Base-by-base conservation (phyloP, 2,888 invertebrate genomes). In the Tetragonisca angustula region DNA sequence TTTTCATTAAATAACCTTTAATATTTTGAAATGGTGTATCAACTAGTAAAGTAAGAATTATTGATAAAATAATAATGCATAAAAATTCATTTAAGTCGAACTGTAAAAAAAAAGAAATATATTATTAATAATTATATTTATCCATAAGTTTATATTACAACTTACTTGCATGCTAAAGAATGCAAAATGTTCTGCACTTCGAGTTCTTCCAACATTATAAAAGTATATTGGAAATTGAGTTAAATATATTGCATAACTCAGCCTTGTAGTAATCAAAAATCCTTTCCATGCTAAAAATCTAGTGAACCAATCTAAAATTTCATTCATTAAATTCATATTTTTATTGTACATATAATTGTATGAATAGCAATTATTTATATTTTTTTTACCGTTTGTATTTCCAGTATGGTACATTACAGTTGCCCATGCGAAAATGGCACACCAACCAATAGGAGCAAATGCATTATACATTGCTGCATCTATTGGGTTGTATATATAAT, bases 181-280 rank as follows among this genome's bases (percentile, higher is more conserved):
- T 72, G 95, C 95, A 88, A 96, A 96, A 84, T 96, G 95, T 83
- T 96, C 95, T 0, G 96, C 93, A 87, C 95, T 95, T 90, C 96
- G 95, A 61, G 95, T 95, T 75, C 95, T 95, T 4, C 97, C 97
- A 54, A 97, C 96, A 90, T 97, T 96, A 90, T 95, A 97, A 93
- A 97, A 97, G 92, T 96, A 97, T 77, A 97, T 95, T 6, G 97
- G 97, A 90, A 97, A 97, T 92, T 97, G 97, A 49, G 96, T 96
- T 82, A 97, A 94, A 91, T 97, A 97, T 74, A 97, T 95, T 54
- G 96, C 96, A 91, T 97, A 97, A 56, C 97, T 97, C n/a, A 97
- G 94, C 91, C 96, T 96, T 17, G 97, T 97, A 89, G 96, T 96
- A 15, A 97, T 94, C 87, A 96, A 94, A 91, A 96, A 97, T 68